phyloP scores from a whole-genome alignment of 2,797 vertebrate genomes.

The Crenuchus spilurus region DNA sequence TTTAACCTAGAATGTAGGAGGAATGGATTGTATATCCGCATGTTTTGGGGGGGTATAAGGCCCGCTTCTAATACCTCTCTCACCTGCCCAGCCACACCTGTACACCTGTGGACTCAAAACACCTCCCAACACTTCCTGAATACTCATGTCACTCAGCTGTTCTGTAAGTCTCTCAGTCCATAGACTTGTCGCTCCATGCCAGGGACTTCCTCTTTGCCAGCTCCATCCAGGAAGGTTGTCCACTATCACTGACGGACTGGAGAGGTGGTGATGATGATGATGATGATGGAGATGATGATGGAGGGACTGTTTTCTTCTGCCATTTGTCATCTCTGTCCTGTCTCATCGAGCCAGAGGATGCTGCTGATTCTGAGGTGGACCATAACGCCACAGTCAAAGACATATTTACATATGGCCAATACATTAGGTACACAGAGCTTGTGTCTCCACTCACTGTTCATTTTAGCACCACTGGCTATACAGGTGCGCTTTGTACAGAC shows the following conservation, averaged over 20 bases:
- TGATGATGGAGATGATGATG: slow-evolving; percentile 57
- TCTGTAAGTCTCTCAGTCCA: slow-evolving; percentile 69
- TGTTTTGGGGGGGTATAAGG: neutral
- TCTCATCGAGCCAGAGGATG: slow-evolving; percentile 57
- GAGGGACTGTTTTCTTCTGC: slow-evolving; percentile 68
- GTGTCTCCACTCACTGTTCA: too few species aligned
- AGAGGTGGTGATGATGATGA: slow-evolving; percentile 62
- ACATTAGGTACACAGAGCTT: too few species aligned
- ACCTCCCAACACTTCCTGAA: neutral
- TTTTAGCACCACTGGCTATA: too few species aligned
- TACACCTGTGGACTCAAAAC: neutral
- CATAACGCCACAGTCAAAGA: too few species aligned
- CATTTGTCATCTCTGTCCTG: slow-evolving; percentile 79
- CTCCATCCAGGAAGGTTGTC: slow-evolving; percentile 95
- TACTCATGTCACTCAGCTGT: neutral
- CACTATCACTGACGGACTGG: slow-evolving; percentile 66
- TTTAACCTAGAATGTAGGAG: slow-evolving; percentile 12
- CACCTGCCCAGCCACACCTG: neutral
- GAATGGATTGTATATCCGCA: neutral
- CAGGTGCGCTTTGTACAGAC: too few species aligned
- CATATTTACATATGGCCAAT: neutral
- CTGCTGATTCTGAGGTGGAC: slow-evolving; percentile 65
- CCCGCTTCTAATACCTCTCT: too few species aligned
- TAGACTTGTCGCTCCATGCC: slow-evolving; percentile 95
- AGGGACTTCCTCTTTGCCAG: slow-evolving; percentile 96